Evolutionary conservation across 2,797 vertebrate genomes (phyloP), one percentile per base, ranked within the genome.

Genomic region (Acanthurus leucopareius): DNA sequence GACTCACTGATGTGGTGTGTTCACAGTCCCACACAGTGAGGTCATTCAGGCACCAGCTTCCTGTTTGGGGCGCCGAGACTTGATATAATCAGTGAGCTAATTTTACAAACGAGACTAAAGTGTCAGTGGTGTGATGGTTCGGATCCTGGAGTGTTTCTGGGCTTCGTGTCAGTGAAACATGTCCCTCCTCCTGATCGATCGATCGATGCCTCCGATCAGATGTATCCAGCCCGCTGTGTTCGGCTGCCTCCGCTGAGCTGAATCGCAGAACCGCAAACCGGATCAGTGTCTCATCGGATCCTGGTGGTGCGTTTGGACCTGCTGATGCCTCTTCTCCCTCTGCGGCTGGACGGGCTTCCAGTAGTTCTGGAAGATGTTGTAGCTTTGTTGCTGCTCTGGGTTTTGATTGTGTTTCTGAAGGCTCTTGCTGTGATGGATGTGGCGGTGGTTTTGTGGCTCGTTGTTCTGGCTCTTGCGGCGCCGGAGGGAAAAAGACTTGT

Each of bases 401-500:
- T 38, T 25, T 0, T 92, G 35, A 0, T 0, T 87, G 69, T 89
- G 92, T 81, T 92, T 91, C 87, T 91, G 84, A 51, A 80, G 73
- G 2, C 3, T 73, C 38, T 22, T 54, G 49, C 16, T 19, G 57
- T 90, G 95, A n/a, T 97, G 96, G 86, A 93, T 76, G 0, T 94
- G 94, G 22, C 95, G 94, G 68, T 90, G 92, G 88, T 94, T 94
- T 3, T 65, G 79, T 1, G 91, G 93, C 86, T 79, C 93, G 88
- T 48, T 88, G 93, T 80, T 93, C 89, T 91, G 95, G 92, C 91
- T 94, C 95, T 73, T 91, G 92, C 92, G 94, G 84, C 91, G 96
- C 92, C 91, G 96, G 71, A 96, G 93, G 80, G 92, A 84, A 35
- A 95, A 93, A 64, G 96, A 95, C 92, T 94, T 95, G 94, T 97